Conservation (phyloP, 2,113 vertebrate genomes). For the Sturnus vulgaris region DNA sequence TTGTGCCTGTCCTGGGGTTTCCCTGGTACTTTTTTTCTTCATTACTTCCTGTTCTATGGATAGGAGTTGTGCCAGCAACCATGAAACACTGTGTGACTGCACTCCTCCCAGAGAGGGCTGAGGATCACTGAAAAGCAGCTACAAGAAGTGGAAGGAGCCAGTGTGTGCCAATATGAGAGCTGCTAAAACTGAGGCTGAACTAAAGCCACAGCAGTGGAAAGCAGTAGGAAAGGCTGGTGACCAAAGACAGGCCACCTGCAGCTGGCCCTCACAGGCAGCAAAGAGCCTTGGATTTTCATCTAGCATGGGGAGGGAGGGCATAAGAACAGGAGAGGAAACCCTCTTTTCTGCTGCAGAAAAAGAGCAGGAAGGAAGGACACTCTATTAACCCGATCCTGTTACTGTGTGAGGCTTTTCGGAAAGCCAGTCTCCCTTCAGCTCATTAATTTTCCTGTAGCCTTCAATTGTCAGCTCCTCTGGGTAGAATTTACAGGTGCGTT, state of each 20-base stretch:
- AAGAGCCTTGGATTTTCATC: not conserved
- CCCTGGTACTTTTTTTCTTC: not conserved
- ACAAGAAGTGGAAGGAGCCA: not conserved
- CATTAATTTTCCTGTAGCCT: not conserved
- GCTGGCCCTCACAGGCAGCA: not conserved
- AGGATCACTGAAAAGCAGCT: not conserved
- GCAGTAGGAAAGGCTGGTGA: not conserved
- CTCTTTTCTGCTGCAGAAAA: not conserved
- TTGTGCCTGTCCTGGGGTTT: not conserved
- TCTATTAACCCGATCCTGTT: not conserved
- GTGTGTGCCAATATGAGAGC: accelerated
- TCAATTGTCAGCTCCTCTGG: not conserved
- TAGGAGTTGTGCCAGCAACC: not conserved
- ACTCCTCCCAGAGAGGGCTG: not conserved
- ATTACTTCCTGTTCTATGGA: not conserved
- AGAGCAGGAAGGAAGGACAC: not conserved
- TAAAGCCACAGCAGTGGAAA: not conserved
- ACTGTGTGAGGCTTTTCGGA: not conserved
- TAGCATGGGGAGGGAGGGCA: not conserved
- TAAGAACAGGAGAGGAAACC: not conserved
- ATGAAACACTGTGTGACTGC: not conserved
- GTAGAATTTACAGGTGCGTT: not conserved
- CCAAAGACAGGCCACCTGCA: not conserved
- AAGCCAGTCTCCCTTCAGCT: not conserved
- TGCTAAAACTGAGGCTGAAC: not conserved